Evolutionary conservation across 2,113 vertebrate genomes (phyloP).

Genomic region (Cercocebus atys): DNA sequence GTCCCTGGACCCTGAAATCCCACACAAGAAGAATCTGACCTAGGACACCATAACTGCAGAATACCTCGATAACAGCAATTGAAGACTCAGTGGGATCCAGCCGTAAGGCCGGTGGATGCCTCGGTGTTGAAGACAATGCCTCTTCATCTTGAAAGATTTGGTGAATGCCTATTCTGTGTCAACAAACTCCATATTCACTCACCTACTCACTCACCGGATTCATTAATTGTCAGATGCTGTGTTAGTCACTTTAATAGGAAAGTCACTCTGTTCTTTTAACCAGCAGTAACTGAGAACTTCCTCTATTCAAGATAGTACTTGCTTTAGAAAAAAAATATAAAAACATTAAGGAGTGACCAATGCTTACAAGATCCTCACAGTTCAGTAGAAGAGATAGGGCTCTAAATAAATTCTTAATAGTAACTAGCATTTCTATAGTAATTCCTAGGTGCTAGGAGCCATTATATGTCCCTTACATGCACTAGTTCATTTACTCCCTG

Average conservation of each 20-base stretch:
- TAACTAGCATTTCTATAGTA: not conserved
- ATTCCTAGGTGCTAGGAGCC: not conserved
- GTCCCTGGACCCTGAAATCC: not conserved
- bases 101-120: not conserved
- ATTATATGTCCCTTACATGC: not conserved
- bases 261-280: not conserved
- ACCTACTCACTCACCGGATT: not conserved
- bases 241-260: not conserved
- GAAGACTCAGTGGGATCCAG: not conserved
- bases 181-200: not conserved
- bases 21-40: not conserved
- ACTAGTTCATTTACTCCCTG: not conserved
- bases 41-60: too few relatives aligned
- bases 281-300: not conserved
- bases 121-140: not conserved
- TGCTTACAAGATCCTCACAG: not conserved
- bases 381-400: not conserved
- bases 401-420: not conserved
- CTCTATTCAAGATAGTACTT: not conserved
- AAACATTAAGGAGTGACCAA: not conserved
- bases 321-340: not conserved
- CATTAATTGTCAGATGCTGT: not conserved
- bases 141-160: not conserved
- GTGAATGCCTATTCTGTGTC: not conserved
- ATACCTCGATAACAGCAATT: not conserved